These are phyloP conservation scores for Cynodonichthys magdalenae DNA, from an alignment of 2,797 vertebrate species.

Conservation along the genomic window DNA sequence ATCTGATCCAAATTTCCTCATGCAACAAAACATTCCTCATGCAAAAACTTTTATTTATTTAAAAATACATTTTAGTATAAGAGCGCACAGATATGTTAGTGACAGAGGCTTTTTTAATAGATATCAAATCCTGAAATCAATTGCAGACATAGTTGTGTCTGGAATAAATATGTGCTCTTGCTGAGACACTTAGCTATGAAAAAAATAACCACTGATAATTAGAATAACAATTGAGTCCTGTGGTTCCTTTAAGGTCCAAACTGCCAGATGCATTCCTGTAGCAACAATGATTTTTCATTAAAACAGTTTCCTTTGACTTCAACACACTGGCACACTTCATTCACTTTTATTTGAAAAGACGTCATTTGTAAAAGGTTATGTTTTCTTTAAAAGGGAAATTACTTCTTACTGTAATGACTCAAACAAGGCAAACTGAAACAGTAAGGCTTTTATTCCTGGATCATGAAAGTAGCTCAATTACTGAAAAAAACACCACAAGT, in stretches of 20 bases:
- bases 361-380: background rate
- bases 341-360: constrained; percentile 5
- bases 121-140: constrained; percentile 9
- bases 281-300: constrained; percentile 26
- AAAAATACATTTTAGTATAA: background rate
- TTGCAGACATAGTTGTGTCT: constrained; percentile 5
- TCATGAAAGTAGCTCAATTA: background rate
- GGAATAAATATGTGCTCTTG: background rate
- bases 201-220: constrained; percentile 12
- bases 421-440: constrained; percentile 16
- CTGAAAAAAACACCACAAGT: background rate
- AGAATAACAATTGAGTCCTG: constrained; percentile 24
- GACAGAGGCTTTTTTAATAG: background rate
- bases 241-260: constrained; percentile 20
- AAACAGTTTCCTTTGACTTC: constrained; percentile 1
- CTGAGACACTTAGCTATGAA: constrained; percentile 16
- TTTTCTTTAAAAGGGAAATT: constrained; percentile 14
- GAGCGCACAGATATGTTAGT: background rate
- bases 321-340: constrained; percentile 2
- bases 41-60: background rate
- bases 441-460: background rate
- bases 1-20: background rate
- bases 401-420: background rate
- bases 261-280: constrained; percentile 32
- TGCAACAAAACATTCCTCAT: background rate